Conservation (phyloP, 1,140 invertebrate species). For the Anastatus disparis region DNA sequence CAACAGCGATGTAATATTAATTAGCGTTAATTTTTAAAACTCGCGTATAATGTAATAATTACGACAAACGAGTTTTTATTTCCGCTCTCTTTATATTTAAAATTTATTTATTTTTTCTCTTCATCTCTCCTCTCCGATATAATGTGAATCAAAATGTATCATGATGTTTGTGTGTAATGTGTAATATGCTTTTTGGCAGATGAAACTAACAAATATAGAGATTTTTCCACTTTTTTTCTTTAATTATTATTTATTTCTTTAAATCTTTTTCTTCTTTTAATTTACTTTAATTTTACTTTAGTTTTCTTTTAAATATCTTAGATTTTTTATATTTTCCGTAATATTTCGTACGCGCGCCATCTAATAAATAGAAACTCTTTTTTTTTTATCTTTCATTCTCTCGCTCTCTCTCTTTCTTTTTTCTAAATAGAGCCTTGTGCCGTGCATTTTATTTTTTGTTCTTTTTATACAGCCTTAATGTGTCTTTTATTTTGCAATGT, state of each 20-base stretch:
- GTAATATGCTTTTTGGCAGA: slow-evolving; percentile 29
- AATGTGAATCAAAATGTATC: slow-evolving; percentile 18
- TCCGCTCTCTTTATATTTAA: too few relatives aligned
- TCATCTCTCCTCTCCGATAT: background rate
- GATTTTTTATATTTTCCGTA: background rate
- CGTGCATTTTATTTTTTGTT: slow-evolving; percentile 48
- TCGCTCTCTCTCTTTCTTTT: slow-evolving; percentile 24
- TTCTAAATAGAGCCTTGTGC: slow-evolving; percentile 28
- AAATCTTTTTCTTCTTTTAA: background rate
- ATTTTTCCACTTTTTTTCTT: slow-evolving; percentile 8
- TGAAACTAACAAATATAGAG: slow-evolving; percentile 41
- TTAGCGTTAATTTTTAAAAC: slow-evolving; percentile 1
- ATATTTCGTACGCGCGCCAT: slow-evolving; percentile 7
- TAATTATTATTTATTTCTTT: background rate
- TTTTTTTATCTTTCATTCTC: slow-evolving; percentile 6
- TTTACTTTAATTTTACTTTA: background rate
- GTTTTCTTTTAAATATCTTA: slow-evolving; percentile 24
- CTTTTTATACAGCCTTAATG: slow-evolving; percentile 46
- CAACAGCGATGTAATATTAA: slow-evolving; percentile 12
- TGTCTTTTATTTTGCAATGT: background rate
- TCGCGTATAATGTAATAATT: slow-evolving; percentile 4
- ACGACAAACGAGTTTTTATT: slow-evolving; percentile 18
- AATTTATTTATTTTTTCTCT: too few relatives aligned
- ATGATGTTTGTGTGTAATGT: slow-evolving; percentile 8
- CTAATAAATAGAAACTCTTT: slow-evolving; percentile 36